Percentiles rank a stretch among this genome's conserved stretches.
phyloP scores from a whole-genome alignment of 2,113 vertebrate species.

The Phylloscopus trochilus region DNA sequence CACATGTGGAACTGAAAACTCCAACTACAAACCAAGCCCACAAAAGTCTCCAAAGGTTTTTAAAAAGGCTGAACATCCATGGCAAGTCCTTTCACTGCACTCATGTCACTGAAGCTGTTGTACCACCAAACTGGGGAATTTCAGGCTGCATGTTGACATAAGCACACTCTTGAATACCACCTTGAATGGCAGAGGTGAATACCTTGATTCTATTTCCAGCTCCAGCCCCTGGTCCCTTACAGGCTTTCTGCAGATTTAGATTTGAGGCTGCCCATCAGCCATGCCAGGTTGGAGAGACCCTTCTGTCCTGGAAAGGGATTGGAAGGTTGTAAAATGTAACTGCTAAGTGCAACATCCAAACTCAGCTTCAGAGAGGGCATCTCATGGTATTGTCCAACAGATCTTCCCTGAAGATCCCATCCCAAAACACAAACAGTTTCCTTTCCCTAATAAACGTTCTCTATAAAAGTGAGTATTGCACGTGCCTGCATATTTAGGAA shows the following conservation, averaged over 20 bases:
- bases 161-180: not conserved
- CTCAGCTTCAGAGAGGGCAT: not conserved
- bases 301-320: not conserved
- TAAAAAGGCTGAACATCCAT: rapidly evolving
- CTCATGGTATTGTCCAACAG: not conserved
- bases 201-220: not conserved
- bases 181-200: not conserved
- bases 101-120: not conserved
- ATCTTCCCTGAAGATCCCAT: not conserved
- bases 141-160: not conserved
- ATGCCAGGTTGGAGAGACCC: rapidly evolving
- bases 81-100: not conserved
- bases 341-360: not conserved
- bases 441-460: not conserved
- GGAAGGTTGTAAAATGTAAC: not conserved
- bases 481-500: not conserved
- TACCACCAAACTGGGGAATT: not conserved
- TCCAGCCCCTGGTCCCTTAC: not conserved
- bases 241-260: not conserved
- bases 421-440: not conserved
- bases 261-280: not conserved
- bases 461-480: not conserved
- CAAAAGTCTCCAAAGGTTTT: not conserved
- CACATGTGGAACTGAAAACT: not conserved
- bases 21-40: not conserved